Base-by-base conservation (phyloP, 2,113 vertebrate genomes). In the Aptenodytes patagonicus region DNA sequence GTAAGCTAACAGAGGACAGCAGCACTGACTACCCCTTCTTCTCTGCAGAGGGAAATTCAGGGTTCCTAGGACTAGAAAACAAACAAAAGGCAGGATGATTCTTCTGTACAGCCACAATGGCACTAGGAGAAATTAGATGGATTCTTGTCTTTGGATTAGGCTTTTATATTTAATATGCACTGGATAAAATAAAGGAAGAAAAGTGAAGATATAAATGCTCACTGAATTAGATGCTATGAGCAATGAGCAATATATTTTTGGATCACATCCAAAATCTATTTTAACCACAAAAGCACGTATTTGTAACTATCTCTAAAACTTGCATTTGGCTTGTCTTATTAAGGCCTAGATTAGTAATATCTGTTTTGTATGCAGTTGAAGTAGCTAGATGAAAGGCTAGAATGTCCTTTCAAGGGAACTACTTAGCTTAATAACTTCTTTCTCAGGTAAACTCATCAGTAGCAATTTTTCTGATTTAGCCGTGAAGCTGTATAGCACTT, bases 331-430 rank as follows among this genome's bases (percentile, higher is more conserved):
- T 86, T 91, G 34, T 73, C 13, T 88, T 92, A 25, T 51, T 75
- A 86, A 70, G 9, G 29, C 22, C 62, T 83, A 62, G 36, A 29
- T 78, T 77, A 87, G 55, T 78, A 82, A 90, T 71, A 81, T 12
- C 60, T 93, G 36, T 75, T 94, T 73, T 95, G 44, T 73, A 55
- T 83, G 80, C 72, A 89, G 36, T 19, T 90, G 69, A 85, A 93
- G 72, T 83, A 81, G 51, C 13, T 60, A 93, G 83, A 75, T 93
- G 64, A 89, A 96, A 92, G 78, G 29, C 32, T 90, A 70, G 47
- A 70, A 78, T 81, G 55, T 89, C 32, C 28, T 96, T 96, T 94
- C 77, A 94, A 60, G 72, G 55, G 17, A 94, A 68, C 38, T 94
- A 60, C 68, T 95, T 72, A 78, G 40, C 42, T 88, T 90, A 93